Evolutionary conservation across 1,140 invertebrate species (phyloP).

Genomic region (Cyrtorhinus lividipennis): DNA sequence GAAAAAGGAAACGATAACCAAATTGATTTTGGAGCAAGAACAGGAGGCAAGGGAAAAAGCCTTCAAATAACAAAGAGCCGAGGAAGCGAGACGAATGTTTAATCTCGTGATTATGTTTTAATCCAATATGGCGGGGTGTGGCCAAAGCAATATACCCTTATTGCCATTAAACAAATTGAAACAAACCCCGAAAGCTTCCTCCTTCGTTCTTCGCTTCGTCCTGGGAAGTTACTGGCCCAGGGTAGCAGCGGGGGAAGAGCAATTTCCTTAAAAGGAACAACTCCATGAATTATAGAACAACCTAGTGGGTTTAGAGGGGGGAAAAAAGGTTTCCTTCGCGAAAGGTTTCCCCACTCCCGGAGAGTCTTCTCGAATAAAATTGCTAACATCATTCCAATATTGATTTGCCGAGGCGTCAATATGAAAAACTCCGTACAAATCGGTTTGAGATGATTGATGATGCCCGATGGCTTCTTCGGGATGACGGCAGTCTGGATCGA

Average conservation of each 20-base stretch:
- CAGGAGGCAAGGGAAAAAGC: neutral
- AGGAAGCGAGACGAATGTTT: conserved; percentile 17
- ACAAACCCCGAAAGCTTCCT: conserved; percentile 14
- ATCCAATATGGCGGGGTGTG: conserved; percentile 20
- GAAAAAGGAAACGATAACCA: too few relatives aligned
- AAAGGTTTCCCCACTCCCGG: neutral
- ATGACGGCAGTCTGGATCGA: neutral
- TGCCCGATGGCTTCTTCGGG: neutral
- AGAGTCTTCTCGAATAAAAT: conserved; percentile 7
- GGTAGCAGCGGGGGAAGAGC: conserved; percentile 1
- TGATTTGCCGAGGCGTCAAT: neutral
- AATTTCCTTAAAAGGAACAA: conserved; percentile 21
- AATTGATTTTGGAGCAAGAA: neutral
- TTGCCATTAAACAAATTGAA: conserved; percentile 21
- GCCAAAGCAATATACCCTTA: conserved; percentile 20
- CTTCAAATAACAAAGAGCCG: neutral
- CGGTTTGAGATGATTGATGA: neutral
- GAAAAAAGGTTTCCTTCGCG: conserved; percentile 14
- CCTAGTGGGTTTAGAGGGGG: conserved; percentile 13
- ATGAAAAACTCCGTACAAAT: neutral
- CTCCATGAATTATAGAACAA: conserved; percentile 20
- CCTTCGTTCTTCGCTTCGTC: neutral
- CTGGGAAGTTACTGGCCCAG: too few relatives aligned
- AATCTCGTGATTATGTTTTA: conserved; percentile 21
- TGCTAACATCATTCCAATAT: conserved; percentile 16